Base-by-base conservation (phyloP, 2,888 invertebrate species). In the Dynastes maya region DNA sequence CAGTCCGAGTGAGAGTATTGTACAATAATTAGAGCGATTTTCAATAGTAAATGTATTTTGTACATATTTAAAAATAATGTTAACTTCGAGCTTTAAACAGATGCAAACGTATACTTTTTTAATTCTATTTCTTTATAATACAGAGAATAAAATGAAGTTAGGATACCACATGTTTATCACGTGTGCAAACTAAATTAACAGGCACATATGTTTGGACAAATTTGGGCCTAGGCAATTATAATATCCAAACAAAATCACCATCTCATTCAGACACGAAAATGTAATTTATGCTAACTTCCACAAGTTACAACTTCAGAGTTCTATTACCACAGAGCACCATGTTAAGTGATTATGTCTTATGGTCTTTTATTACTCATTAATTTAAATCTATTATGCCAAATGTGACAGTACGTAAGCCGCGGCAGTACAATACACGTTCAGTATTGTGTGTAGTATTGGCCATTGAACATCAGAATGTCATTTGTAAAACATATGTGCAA, bases 401-500 rank as follows among this genome's bases (percentile, higher is more conserved):
- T 65, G 65, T 9, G 45, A 45, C 45, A 45, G 9, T 45, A 45
- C 45, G 8, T 45, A 45, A 45, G 45, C 2, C 45, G 45, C 45
- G 11, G 8, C 45, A 9, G 2, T 9, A 45, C 45, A 45, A 45
- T 45, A 45, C 45, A 8, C 45, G 45, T 45, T 45, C 9, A 45
- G 45, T 40, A 40, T 40, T 65, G 65, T 65, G 40, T 13, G 40
- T 13, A 37, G n/a, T 53, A 55, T 55, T 74, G 68, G 49, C 32
- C 22, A 58, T 22, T 55, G 37, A 71, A 55, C 40, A 55, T 55
- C 55, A 74, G 27, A 29, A 71, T 74, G 45, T 61, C 72, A 61
- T 74, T 74, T 74, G 61, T 61, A 74, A 58, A 74, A 74, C 72
- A 74, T 74, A 58, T 74, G 72, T 74, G 72, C 61, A 49, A 61